Evolutionary conservation across 2,113 vertebrate genomes (phyloP).

Genomic region (Motacilla tschutschensis): DNA sequence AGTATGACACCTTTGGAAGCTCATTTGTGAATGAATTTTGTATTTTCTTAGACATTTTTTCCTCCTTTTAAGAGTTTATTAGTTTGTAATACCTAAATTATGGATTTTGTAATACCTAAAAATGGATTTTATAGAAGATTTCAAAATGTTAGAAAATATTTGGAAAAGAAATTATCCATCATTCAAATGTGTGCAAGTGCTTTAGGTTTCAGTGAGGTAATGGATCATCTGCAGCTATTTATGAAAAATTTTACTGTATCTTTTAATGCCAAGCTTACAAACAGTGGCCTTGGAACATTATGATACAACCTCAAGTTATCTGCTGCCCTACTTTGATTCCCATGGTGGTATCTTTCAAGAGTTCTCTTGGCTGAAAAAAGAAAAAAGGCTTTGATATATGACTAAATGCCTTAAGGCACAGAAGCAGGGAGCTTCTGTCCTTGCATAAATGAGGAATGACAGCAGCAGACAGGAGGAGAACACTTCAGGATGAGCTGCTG

Average conservation of each 20-base stretch:
- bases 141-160: not conserved
- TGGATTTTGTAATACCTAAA: not conserved
- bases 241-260: not conserved
- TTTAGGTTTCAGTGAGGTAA: not conserved
- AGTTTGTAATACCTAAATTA: not conserved
- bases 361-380: not conserved
- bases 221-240: not conserved
- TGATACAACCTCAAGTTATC: not conserved
- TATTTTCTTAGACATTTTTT: not conserved
- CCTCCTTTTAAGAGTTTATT: not conserved
- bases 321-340: slow-evolving; percentile 17
- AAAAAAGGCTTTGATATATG: not conserved
- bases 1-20: not conserved
- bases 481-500: not conserved
- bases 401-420: not conserved
- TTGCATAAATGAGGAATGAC: not conserved
- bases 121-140: not conserved
- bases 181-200: not conserved
- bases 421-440: not conserved
- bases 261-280: not conserved
- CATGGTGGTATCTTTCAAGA: not conserved
- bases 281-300: not conserved
- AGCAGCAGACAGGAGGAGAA: not conserved
- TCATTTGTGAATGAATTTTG: not conserved
- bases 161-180: not conserved